Evolutionary conservation across 2,797 vertebrate species (phyloP), one percentile per base, ranked within the genome.

Genomic region (Eulemur albifrons): DNA sequence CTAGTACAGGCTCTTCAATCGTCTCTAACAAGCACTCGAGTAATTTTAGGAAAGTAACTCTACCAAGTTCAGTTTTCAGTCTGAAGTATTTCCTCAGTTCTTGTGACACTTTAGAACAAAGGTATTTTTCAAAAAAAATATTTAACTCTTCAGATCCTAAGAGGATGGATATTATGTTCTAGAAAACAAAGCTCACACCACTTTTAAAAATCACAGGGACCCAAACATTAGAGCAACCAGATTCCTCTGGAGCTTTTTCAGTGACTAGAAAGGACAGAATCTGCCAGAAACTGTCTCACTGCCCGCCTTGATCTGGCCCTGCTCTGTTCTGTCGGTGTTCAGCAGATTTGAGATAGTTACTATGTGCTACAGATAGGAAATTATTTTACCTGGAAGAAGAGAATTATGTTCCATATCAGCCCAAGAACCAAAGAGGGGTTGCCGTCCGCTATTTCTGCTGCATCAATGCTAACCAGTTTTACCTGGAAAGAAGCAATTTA

Each of bases 401-500:
- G 99, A 96, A 99, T 99, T 98, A 99, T 99, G 98, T 99, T 99
- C 99, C 99, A 99, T 98, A 99, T 99, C 95, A 99, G 99, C 54
- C 99, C 99, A n/a, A 99, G 99, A 82, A 99, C 99, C 97, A 99
- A 98, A 67, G 99, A 99, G 40, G 99, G 98, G 98, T 99, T 99
- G 97, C 99, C 99, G 95, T 99, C 99, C 1, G 99, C 99, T 86
- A 99, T 99, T 97, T 99, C 99, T 7, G 99, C 99, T 17, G 99
- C 99, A 69, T 99, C 99, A 0, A 99, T 99, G 97, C 99, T 99
- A 96, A 99, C 99, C 96, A 99, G 99, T 97, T 99, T 99, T 27
- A 99, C 99, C 99, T 99, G 97, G 32, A 87, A 70, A 89, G 97
- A 92, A 98, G 88, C 54, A n/a, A 48, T 67, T 48, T 0, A 23